These are phyloP conservation scores for Aphodius granarius DNA, from an alignment of 2,888 invertebrate genomes.

Conservation along the genomic window DNA sequence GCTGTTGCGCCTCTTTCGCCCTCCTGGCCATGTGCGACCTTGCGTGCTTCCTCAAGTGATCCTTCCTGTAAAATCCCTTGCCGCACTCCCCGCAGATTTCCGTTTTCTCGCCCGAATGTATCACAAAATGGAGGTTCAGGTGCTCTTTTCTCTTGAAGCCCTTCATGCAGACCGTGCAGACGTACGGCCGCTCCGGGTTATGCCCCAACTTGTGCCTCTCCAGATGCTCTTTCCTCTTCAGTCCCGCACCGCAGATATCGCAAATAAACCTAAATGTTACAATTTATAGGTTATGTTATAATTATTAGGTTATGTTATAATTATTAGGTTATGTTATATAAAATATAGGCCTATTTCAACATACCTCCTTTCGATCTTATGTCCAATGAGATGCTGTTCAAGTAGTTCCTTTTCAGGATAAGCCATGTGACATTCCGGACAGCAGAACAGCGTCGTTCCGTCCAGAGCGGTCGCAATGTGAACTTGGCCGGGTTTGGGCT, in stretches of 20 bases:
- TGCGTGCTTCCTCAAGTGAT: slow-evolving; percentile 78
- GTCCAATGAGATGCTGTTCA: slow-evolving; percentile 75
- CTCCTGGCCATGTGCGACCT: slow-evolving; percentile 77
- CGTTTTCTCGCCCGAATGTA: slow-evolving; percentile 82
- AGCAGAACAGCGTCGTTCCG: slow-evolving; percentile 75
- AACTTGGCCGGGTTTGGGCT: slow-evolving; percentile 79
- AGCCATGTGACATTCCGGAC: slow-evolving; percentile 81
- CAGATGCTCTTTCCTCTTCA: slow-evolving; percentile 78
- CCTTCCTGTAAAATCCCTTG: slow-evolving; percentile 78
- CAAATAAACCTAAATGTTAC: too few relatives aligned
- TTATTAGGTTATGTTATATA: too few relatives aligned
- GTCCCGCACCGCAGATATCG: slow-evolving; percentile 74
- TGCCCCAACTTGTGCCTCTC: slow-evolving; percentile 80
- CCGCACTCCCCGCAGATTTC: slow-evolving; percentile 78
- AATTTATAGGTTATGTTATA: too few relatives aligned
- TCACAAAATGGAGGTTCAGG: slow-evolving; percentile 79
- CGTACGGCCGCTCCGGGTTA: slow-evolving; percentile 79
- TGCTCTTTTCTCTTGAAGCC: slow-evolving; percentile 79
- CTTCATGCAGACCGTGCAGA: slow-evolving; percentile 76
- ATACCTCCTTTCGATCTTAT: slow-evolving; percentile 80
- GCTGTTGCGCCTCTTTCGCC: slow-evolving; percentile 66
- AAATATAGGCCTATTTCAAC: too few relatives aligned
- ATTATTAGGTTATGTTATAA: too few relatives aligned
- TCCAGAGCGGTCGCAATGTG: slow-evolving; percentile 75
- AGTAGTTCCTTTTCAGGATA: slow-evolving; percentile 78